A percentile compares a stretch with the other conserved stretches of the same genome.
These are phyloP conservation scores for Myxocyprinus asiaticus DNA, from an alignment of 2,113 vertebrate species.

Conservation along the genomic window DNA sequence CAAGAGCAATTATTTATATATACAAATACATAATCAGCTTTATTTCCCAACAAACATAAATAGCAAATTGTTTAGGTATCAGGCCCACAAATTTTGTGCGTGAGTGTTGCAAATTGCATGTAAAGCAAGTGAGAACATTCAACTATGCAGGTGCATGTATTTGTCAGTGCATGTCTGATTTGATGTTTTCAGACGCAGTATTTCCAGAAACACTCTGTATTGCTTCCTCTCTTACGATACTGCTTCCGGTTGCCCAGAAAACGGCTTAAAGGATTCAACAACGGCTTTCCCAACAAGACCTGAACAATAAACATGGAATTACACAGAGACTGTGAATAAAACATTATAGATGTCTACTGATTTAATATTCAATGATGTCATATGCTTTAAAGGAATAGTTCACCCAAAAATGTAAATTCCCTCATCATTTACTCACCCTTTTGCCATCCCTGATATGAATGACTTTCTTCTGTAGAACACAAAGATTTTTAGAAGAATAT, in stretches of 20 bases:
- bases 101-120: no score
- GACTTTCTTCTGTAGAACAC: no score
- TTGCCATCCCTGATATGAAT: no score
- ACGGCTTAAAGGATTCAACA: conserved; percentile 29
- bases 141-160: conserved; percentile 10
- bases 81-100: not conserved
- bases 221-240: conserved; percentile 51
- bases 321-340: not conserved
- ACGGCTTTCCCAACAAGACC: conserved; percentile 48
- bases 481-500: no score
- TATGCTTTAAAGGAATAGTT: not conserved
- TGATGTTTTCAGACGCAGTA: conserved; percentile 56
- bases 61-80: not conserved
- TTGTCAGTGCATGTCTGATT: not conserved
- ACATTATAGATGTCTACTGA: not conserved
- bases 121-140: no score
- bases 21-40: not conserved
- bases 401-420: no score
- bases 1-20: conserved; percentile 3
- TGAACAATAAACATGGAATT: not conserved
- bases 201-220: conserved; percentile 62
- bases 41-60: conserved; percentile 3
- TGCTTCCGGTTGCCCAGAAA: conserved; percentile 53
- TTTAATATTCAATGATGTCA: not conserved
- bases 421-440: no score